Evolutionary conservation across 2,888 invertebrate species (phyloP).

Genomic region (Dynastes grantii): DNA sequence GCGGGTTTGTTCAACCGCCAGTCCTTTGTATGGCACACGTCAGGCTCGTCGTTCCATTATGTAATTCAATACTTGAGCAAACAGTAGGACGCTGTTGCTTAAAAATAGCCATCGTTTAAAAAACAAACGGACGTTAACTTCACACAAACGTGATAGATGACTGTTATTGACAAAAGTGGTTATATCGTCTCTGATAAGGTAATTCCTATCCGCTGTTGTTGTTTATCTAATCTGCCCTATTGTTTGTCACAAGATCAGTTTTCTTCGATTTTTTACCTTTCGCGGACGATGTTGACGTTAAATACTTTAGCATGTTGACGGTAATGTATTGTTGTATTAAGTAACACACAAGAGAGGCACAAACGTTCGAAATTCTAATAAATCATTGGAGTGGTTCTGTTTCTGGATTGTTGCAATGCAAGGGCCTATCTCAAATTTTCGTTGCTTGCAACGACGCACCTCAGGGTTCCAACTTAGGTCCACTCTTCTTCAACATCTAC

Average conservation of each 20-base stretch:
- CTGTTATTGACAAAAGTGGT: slow-evolving; percentile 21
- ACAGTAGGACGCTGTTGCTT: slow-evolving; percentile 32
- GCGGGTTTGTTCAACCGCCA: slow-evolving; percentile 1
- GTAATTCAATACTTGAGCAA: slow-evolving; percentile 34
- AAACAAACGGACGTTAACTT: slow-evolving; percentile 39
- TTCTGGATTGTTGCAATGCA: too few relatives aligned
- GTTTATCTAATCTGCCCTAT: neutral
- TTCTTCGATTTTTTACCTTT: neutral
- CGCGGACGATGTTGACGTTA: neutral
- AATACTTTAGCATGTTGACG: too few relatives aligned
- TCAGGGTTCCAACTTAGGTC: too few relatives aligned
- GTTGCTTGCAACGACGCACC: too few relatives aligned
- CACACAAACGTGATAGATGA: slow-evolving; percentile 39
- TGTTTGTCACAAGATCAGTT: neutral
- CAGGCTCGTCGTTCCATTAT: slow-evolving; percentile 29
- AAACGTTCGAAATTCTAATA: too few relatives aligned
- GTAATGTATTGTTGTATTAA: too few relatives aligned
- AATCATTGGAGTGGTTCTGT: too few relatives aligned
- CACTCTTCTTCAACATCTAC: too few relatives aligned
- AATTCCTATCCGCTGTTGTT: slow-evolving; percentile 2
- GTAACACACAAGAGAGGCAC: too few relatives aligned
- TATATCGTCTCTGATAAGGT: neutral
- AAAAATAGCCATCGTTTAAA: slow-evolving; percentile 37
- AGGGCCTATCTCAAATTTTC: too few relatives aligned
- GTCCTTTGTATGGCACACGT: slow-evolving; percentile 10